Evolutionary conservation across 2,113 vertebrate species (phyloP).

Genomic region (Sphaerodactylus townsendi): DNA sequence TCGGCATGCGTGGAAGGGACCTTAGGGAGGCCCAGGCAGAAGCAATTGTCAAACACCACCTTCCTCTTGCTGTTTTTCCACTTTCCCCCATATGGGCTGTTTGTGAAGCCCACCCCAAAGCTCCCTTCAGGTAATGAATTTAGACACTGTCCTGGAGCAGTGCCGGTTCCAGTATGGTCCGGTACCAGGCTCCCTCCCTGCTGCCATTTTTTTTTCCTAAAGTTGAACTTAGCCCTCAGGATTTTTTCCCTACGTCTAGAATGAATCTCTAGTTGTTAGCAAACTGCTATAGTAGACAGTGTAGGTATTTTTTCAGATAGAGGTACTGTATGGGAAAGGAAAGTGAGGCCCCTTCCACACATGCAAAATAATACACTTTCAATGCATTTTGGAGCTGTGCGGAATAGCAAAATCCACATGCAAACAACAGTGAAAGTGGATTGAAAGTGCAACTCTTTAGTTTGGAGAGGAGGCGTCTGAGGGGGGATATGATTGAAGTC

Average conservation of each 20-base stretch:
- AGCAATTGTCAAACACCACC: neutral
- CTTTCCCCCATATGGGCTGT: neutral
- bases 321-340: conserved; percentile 9
- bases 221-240: conserved; percentile 31
- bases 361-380: no score
- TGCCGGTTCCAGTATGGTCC: neutral
- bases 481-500: no score
- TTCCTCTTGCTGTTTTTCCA: neutral
- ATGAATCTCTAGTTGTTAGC: neutral
- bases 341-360: no score
- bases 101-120: neutral
- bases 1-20: no score
- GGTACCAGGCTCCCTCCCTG: neutral
- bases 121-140: neutral
- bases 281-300: conserved; percentile 32
- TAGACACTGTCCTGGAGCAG: neutral
- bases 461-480: no score
- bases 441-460: no score
- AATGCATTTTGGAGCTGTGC: no score
- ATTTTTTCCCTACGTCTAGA: accelerated
- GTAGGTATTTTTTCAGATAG: neutral
- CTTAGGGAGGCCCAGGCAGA: neutral
- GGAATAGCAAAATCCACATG: no score
- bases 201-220: neutral
- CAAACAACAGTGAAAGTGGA: no score